phyloP scores from a whole-genome alignment of 2,888 invertebrate genomes.

The Rutpela maculata region DNA sequence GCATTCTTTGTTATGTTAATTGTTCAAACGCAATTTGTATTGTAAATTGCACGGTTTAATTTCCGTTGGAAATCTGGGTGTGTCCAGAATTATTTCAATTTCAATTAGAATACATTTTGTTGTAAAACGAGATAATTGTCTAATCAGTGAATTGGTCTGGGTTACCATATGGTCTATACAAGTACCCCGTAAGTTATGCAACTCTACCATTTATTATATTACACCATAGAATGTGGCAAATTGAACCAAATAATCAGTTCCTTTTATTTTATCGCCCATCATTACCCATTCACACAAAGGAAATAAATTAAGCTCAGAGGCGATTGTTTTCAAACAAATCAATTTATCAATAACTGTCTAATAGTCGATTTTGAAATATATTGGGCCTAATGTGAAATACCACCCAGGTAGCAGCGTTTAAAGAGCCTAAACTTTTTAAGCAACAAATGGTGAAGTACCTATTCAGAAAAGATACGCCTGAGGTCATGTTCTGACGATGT shows the following conservation, averaged over 20 bases:
- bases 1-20: slow-evolving; percentile 11
- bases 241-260: background rate
- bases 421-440: background rate
- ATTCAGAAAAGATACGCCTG: background rate
- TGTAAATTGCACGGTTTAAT: slow-evolving; percentile 15
- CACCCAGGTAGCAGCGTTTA: background rate
- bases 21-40: slow-evolving; percentile 23
- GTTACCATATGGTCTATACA: slow-evolving; percentile 2
- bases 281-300: background rate
- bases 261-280: background rate
- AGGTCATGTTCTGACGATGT: background rate
- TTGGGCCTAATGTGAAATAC: background rate
- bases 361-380: background rate
- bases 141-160: slow-evolving; percentile 19
- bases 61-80: slow-evolving; percentile 32
- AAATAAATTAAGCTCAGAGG: background rate
- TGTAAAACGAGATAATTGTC: slow-evolving; percentile 43
- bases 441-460: background rate
- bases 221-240: background rate
- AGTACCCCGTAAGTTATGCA: background rate
- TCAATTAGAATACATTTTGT: slow-evolving; percentile 46
- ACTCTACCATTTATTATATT: background rate
- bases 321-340: slow-evolving; percentile 7
- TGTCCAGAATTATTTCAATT: slow-evolving; percentile 43
- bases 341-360: slow-evolving; percentile 1